Conservation (phyloP, 2,888 invertebrate genomes). For the Cremastinae sp. region DNA sequence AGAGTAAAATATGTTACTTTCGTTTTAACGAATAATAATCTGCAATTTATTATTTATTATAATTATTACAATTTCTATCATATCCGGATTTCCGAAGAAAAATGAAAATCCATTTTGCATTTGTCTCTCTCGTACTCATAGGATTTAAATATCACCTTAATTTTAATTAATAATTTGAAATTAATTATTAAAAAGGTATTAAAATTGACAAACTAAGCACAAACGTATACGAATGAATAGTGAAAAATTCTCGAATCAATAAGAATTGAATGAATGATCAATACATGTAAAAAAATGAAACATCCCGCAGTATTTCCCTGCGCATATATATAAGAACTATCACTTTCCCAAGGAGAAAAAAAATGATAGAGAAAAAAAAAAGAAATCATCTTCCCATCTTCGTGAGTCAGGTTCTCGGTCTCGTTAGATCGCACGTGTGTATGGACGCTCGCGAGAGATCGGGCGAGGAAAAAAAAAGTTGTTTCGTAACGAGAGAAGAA, state of each 20-base stretch:
- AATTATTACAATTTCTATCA: neutral
- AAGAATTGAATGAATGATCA: neutral
- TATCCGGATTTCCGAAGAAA: neutral
- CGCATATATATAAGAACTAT: conserved; percentile 9
- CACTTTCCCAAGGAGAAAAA: neutral
- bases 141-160: too few species aligned
- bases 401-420: conserved; percentile 54
- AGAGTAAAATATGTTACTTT: too few species aligned
- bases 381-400: conserved; percentile 39
- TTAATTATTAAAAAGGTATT: too few species aligned
- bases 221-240: too few species aligned
- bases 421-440: conserved; percentile 42
- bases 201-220: too few species aligned
- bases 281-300: neutral
- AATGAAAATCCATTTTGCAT: too few species aligned
- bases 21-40: neutral
- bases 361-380: too few species aligned
- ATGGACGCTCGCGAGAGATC: neutral
- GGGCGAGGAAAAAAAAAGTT: conserved; percentile 43
- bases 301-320: neutral
- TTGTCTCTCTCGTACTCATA: too few species aligned
- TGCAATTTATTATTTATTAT: neutral
- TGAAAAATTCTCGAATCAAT: too few species aligned
- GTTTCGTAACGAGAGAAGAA: conserved; percentile 61
- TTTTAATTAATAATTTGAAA: neutral